A percentile compares a stretch with the other conserved stretches of the same genome.
phyloP scores from a whole-genome alignment of 1,140 invertebrate species.

The Steinernema feltiae region DNA sequence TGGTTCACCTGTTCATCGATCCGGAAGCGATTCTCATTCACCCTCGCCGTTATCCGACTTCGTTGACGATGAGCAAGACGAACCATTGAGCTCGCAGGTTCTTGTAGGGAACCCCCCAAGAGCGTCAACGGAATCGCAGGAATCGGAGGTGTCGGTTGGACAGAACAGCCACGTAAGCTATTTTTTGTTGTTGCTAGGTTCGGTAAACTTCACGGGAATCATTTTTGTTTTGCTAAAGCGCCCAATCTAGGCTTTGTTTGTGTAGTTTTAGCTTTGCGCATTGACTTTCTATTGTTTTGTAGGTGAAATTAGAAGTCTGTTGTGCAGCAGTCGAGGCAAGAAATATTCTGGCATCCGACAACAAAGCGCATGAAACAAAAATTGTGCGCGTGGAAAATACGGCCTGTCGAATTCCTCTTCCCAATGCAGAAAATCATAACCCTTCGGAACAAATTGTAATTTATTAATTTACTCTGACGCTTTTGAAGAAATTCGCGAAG shows the following conservation, averaged over 20 bases:
- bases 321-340: constrained; percentile 3
- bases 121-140: neutral
- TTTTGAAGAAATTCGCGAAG: no score
- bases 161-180: neutral
- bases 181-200: no score
- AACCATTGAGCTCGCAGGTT: neutral
- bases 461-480: no score
- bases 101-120: neutral
- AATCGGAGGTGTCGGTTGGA: neutral
- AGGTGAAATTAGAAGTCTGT: constrained; percentile 15
- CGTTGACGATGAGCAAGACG: neutral
- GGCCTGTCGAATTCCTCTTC: neutral
- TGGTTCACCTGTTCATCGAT: neutral
- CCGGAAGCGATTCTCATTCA: neutral
- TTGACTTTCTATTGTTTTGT: neutral
- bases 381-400: constrained; percentile 8
- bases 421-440: neutral
- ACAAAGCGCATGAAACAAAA: constrained; percentile 11
- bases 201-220: no score
- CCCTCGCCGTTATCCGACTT: neutral
- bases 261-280: neutral
- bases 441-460: neutral
- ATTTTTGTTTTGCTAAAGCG: no score
- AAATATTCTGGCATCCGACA: neutral
- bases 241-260: no score